A percentile compares a stretch with the other conserved stretches of the same genome.
Conservation (phyloP, 2,797 vertebrate species). For the Meriones psammophilus region DNA sequence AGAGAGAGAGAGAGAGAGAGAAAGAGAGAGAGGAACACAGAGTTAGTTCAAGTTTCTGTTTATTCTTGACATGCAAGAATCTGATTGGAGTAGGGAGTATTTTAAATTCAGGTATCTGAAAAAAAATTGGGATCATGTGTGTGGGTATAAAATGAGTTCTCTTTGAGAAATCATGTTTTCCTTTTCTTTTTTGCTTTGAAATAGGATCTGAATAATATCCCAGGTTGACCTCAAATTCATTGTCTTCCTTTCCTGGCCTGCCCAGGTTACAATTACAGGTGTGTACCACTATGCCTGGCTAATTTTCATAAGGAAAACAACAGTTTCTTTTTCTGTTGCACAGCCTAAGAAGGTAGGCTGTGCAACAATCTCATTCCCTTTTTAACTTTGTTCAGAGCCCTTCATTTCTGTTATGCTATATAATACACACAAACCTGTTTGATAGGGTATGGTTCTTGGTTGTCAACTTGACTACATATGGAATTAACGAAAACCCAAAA, state of each 20-base stretch:
- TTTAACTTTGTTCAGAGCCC: conserved; percentile 3
- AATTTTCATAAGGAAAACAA: conserved; percentile 14
- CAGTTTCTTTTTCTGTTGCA: neutral
- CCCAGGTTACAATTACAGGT: neutral
- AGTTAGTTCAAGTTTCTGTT: conserved; percentile 8
- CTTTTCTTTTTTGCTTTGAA: neutral
- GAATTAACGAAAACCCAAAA: neutral
- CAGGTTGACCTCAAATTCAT: neutral
- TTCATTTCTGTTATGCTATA: conserved; percentile 9
- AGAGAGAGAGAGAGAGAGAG: neutral
- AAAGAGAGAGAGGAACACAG: neutral
- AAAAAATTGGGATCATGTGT: neutral
- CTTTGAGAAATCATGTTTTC: neutral
- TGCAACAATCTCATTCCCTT: neutral
- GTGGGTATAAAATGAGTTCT: conserved; percentile 43
- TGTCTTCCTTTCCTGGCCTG: neutral
- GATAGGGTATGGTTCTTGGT: neutral
- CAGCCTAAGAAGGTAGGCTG: neutral
- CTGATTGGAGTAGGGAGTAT: neutral
- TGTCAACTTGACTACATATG: neutral
- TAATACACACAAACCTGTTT: conserved; percentile 17
- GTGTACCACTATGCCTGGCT: neutral
- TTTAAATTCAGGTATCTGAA: conserved; percentile 15
- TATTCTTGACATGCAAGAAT: conserved; percentile 14
- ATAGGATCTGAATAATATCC: neutral